A percentile compares a stretch with the other conserved stretches of the same genome.
Evolutionary conservation across 2,113 vertebrate species (phyloP).

Genomic region (Hemiscyllium ocellatum): DNA sequence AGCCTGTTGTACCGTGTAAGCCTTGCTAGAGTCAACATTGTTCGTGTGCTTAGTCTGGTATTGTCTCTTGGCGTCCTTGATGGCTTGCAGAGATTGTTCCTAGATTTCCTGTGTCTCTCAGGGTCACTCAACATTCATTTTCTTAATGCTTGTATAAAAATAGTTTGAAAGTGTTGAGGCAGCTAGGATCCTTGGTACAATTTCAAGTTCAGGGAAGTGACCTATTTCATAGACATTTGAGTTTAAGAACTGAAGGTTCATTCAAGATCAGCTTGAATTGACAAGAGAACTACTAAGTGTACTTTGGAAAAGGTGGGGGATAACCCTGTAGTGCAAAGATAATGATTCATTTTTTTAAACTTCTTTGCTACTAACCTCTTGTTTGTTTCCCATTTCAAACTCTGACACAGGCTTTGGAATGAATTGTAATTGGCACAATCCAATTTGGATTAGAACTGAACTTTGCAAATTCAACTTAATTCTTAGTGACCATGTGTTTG

Average conservation of each 20-base stretch:
- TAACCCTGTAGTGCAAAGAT: neutral
- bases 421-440: neutral
- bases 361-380: neutral
- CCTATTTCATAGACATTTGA: neutral
- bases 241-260: neutral
- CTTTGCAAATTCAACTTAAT: neutral
- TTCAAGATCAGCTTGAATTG: neutral
- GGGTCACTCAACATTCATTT: too few relatives aligned
- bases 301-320: neutral
- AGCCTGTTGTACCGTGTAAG: too few relatives aligned
- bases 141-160: neutral
- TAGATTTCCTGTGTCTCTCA: too few relatives aligned
- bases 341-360: neutral
- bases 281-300: neutral
- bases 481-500: neutral
- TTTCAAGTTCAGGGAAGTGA: neutral
- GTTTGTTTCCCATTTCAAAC: neutral
- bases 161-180: neutral
- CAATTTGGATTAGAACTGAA: neutral
- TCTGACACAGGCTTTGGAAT: neutral
- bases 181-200: neutral
- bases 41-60: too few relatives aligned
- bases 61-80: too few relatives aligned
- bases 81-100: too few relatives aligned
- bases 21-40: too few relatives aligned